These are phyloP conservation scores for Polyodon spathula DNA, from an alignment of 2,113 vertebrate genomes.

Conservation along the genomic window DNA sequence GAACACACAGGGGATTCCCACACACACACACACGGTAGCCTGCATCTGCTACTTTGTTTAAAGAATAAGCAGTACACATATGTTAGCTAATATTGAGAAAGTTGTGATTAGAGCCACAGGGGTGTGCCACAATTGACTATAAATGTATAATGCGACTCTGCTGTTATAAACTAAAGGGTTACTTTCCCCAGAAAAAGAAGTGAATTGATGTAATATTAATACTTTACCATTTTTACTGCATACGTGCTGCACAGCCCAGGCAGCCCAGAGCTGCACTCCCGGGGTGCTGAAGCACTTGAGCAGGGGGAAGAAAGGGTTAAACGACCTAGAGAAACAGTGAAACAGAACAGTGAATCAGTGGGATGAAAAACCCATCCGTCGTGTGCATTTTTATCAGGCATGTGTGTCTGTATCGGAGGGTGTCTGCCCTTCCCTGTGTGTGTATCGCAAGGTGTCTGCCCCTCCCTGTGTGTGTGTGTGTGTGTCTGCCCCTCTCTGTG, in stretches of 20 bases:
- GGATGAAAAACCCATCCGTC: no score
- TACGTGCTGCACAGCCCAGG: constrained; percentile 98
- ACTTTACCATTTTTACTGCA: constrained; percentile 95
- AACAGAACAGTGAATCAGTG: neutral
- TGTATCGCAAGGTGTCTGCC: no score
- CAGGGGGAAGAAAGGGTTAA: constrained; percentile 93
- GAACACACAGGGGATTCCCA: neutral
- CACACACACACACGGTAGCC: neutral
- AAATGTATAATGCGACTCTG: neutral
- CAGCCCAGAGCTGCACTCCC: constrained; percentile 94
- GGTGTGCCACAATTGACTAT: no score
- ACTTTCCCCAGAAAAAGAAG: neutral
- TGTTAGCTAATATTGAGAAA: no score
- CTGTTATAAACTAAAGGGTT: neutral
- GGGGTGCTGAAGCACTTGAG: constrained; percentile 91
- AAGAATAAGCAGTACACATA: neutral
- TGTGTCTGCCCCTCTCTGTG: no score
- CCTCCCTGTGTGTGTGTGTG: no score
- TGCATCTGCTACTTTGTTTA: neutral
- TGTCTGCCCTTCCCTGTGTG: no score
- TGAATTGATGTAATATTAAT: neutral
- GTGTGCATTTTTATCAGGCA: neutral
- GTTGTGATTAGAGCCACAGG: no score
- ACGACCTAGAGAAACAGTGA: constrained; percentile 63
- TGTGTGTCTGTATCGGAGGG: no score